Evolutionary conservation across 2,113 vertebrate genomes (phyloP).

Genomic region (Merops nubicus): DNA sequence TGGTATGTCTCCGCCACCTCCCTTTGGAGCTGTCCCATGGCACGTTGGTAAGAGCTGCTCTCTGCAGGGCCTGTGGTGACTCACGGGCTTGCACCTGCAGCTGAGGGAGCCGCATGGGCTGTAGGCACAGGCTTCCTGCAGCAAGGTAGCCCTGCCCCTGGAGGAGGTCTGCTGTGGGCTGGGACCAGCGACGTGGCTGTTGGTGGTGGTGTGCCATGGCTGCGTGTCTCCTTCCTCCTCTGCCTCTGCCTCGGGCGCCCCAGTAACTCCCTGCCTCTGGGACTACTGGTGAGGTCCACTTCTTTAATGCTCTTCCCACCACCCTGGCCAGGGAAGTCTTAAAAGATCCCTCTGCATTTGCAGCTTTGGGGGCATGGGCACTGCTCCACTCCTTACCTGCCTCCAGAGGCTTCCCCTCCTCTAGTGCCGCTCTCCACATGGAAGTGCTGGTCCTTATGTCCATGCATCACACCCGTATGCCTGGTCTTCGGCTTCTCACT

Average conservation of each 20-base stretch:
- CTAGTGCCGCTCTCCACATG: accelerated
- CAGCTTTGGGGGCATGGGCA: neutral
- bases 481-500: neutral
- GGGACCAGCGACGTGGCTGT: neutral
- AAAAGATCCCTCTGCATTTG: neutral
- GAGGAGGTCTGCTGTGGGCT: neutral
- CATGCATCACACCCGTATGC: accelerated
- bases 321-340: neutral
- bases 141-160: neutral
- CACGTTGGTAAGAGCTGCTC: neutral
- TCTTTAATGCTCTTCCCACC: neutral
- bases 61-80: neutral
- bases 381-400: neutral
- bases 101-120: neutral
- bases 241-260: neutral
- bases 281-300: accelerated
- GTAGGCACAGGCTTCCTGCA: neutral
- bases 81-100: neutral
- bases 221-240: accelerated
- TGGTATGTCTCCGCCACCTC: conserved; percentile 20
- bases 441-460: neutral
- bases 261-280: neutral
- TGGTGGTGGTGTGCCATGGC: neutral
- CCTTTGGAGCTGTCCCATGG: conserved; percentile 17
- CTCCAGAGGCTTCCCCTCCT: neutral